Evolutionary conservation across 2,888 invertebrate species (phyloP).

Genomic region (Tiliacea citrago): DNA sequence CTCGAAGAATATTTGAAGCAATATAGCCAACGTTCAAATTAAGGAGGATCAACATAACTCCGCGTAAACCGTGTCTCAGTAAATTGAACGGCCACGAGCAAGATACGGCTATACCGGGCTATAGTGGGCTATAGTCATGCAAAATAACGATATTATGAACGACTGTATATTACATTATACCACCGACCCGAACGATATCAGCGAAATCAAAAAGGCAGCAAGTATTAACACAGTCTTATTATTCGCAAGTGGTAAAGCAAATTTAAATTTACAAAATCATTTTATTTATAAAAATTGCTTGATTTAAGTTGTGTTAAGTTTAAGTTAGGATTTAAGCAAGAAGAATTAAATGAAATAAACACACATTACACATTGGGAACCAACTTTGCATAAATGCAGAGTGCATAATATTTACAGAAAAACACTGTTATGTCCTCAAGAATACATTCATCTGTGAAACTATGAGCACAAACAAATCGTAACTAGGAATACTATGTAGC

Average conservation of each 20-base stretch:
- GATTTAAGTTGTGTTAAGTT: too few species aligned
- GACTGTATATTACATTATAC: slow-evolving; percentile 27
- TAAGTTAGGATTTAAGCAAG: too few species aligned
- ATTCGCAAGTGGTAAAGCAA: too few species aligned
- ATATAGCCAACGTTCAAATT: slow-evolving; percentile 59
- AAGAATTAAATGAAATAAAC: neutral
- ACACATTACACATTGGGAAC: neutral
- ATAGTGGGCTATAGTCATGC: slow-evolving; percentile 47
- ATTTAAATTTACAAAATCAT: neutral
- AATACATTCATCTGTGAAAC: slow-evolving; percentile 5
- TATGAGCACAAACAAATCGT: slow-evolving; percentile 6
- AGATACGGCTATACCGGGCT: slow-evolving; percentile 37
- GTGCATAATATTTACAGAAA: neutral
- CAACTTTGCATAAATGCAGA: too few species aligned
- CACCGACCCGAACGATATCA: neutral
- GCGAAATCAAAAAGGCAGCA: neutral
- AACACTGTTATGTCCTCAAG: neutral
- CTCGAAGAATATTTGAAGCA: slow-evolving; percentile 51
- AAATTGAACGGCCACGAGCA: slow-evolving; percentile 62
- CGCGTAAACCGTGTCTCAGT: slow-evolving; percentile 53
- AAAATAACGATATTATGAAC: slow-evolving; percentile 37
- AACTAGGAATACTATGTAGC: slow-evolving; percentile 25
- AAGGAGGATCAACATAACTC: slow-evolving; percentile 62
- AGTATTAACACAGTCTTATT: too few species aligned
- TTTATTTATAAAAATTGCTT: neutral